phyloP scores from a whole-genome alignment of 2,888 invertebrate species.

The Pyrocoelia pectoralis region DNA sequence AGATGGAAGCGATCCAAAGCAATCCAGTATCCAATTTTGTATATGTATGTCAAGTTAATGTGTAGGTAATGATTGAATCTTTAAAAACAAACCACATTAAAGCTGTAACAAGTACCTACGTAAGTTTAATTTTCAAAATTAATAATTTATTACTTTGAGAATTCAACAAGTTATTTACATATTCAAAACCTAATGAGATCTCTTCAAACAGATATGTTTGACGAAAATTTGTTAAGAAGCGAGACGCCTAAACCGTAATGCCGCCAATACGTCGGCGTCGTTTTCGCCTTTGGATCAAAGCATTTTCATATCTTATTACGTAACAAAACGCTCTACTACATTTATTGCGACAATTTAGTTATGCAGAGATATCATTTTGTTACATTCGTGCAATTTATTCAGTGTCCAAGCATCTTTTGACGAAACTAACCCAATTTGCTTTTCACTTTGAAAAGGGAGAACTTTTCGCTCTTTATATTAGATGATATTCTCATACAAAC shows the following conservation, averaged over 20 bases:
- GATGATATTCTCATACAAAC: slow-evolving; percentile 21
- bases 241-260: background rate
- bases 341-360: slow-evolving; percentile 48
- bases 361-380: slow-evolving; percentile 40
- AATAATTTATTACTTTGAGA: background rate
- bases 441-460: slow-evolving; percentile 42
- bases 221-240: background rate
- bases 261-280: slow-evolving; percentile 12
- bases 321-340: slow-evolving; percentile 34
- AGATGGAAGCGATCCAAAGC: too few species aligned
- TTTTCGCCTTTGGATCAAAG: slow-evolving; percentile 22
- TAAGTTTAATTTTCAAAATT: too few species aligned
- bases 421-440: slow-evolving; percentile 52
- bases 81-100: too few species aligned
- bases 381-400: slow-evolving; percentile 40
- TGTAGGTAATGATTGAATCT: too few species aligned
- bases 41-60: too few species aligned
- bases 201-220: background rate
- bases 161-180: background rate
- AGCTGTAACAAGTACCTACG: too few species aligned
- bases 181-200: background rate
- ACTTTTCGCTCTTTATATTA: slow-evolving; percentile 25
- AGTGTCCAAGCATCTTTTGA: slow-evolving; percentile 49
- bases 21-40: too few species aligned
- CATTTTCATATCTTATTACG: slow-evolving; percentile 24